Percentiles rank a stretch among this genome's conserved stretches.
These are phyloP conservation scores for Cylindroiulus punctatus DNA, from an alignment of 2,888 invertebrate genomes.

Conservation along the genomic window DNA sequence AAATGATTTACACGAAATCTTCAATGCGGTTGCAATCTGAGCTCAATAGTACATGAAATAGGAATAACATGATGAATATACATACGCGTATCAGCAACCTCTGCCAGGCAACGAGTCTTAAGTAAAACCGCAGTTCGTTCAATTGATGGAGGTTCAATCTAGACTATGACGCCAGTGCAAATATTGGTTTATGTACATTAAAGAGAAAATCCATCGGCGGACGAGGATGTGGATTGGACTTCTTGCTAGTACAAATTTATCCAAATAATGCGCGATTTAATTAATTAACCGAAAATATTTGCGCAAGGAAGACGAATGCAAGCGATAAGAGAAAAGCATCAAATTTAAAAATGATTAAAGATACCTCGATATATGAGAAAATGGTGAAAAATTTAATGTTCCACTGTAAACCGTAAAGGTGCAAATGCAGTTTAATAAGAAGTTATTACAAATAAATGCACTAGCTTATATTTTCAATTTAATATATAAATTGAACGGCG, in stretches of 20 bases:
- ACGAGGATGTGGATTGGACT: background rate
- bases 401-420: too few relatives aligned
- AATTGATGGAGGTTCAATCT: constrained; percentile 7
- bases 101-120: background rate
- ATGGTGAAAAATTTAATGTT: background rate
- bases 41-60: background rate
- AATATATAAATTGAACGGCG: background rate
- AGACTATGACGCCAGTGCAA: background rate
- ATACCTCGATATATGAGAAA: background rate
- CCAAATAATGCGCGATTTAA: constrained; percentile 3
- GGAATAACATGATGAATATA: background rate
- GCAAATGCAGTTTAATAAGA: too few relatives aligned
- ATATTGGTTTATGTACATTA: constrained; percentile 29
- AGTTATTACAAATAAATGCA: too few relatives aligned
- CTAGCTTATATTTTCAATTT: too few relatives aligned
- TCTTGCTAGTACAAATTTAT: background rate
- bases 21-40: constrained; percentile 3
- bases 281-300: constrained; percentile 29
- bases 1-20: background rate
- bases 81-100: background rate
- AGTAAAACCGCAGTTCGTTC: background rate
- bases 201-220: background rate
- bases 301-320: background rate
- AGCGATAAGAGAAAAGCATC: background rate
- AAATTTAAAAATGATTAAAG: background rate